Base-by-base conservation (phyloP, 2,113 vertebrate genomes). In the Eurystomus gularis region DNA sequence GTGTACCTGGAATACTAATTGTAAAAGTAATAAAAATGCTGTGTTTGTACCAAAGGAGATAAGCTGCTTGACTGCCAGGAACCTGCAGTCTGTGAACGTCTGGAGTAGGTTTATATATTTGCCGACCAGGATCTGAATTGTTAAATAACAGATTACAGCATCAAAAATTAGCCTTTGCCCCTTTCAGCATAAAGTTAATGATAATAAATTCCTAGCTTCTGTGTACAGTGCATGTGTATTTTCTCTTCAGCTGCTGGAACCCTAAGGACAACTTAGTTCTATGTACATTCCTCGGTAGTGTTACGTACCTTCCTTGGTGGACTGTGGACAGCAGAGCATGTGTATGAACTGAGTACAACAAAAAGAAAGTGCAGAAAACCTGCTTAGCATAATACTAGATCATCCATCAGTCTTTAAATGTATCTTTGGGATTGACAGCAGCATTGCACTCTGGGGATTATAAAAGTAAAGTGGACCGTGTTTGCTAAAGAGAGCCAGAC, bases 281-380 rank as follows among this genome's bases (percentile, higher is more conserved):
- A 1, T 26, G 13, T 35, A 2, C 8, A 0, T 60, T 72, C 21
- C 20, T 39, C 35, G n/a, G 6, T 21, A 21, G 44, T 13, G 9
- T 54, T 81, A 3, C 3, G 17, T 33, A 24, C 28, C 28, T 73
- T 42, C 40, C 13, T 60, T 11, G 33, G 14, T 4, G 28, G 46
- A 26, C 49, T 42, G 10, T 49, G 35, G 28, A 24, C 15, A 82
- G 54, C 17, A 73, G 40, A 73, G 46, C 46, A 20, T 0, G 2
- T 20, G 33, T 28, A 15, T 68, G 42, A 79, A 60, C 7, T 5
- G 18, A 49, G 29, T 26, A 46, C 16, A 26, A 21, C 28, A 58
- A 66, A 65, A 58, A 51, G 17, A 6, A 83, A 81, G 26, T 23
- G 25, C 35, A 55, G 15, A 66, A 84, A 78, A 62, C n/a, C 51